Percentiles rank a stretch among this genome's conserved stretches.
phyloP scores from a whole-genome alignment of 2,797 vertebrate genomes.

The Hephaestus fuliginosus region DNA sequence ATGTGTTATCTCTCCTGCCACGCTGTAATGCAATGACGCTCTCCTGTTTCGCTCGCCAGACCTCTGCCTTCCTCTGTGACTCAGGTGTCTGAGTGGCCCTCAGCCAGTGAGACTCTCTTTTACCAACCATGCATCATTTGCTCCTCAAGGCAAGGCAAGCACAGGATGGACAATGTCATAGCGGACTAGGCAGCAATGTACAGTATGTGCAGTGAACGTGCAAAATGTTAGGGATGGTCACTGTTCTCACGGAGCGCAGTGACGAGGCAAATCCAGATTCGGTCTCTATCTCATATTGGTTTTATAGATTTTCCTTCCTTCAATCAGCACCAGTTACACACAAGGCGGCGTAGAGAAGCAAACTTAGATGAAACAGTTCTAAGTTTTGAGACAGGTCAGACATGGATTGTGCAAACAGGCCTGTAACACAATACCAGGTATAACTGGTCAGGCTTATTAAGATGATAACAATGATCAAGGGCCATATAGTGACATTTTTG shows the following conservation, averaged over 20 bases:
- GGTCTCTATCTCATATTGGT: background rate
- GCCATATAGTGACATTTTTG: conserved; percentile 29
- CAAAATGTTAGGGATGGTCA: conserved; percentile 29
- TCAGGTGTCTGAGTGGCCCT: conserved; percentile 78
- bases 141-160: conserved; percentile 43
- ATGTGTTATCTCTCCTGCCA: conserved; percentile 66
- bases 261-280: background rate
- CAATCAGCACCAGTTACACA: background rate
- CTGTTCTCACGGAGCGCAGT: background rate
- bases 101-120: conserved; percentile 63
- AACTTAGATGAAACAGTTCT: background rate
- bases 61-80: conserved; percentile 69
- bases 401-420: background rate
- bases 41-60: conserved; percentile 75
- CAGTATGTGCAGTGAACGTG: conserved; percentile 32
- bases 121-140: conserved; percentile 45
- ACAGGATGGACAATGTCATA: conserved; percentile 45
- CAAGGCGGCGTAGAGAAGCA: background rate
- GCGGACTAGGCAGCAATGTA: conserved; percentile 27
- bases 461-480: conserved; percentile 26
- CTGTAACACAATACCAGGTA: background rate
- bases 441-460: background rate
- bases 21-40: conserved; percentile 70
- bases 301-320: background rate
- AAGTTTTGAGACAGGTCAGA: background rate